Percentiles rank a stretch among this genome's conserved stretches.
Conservation (phyloP, 2,113 vertebrate genomes). For the Ascaphus truei region DNA sequence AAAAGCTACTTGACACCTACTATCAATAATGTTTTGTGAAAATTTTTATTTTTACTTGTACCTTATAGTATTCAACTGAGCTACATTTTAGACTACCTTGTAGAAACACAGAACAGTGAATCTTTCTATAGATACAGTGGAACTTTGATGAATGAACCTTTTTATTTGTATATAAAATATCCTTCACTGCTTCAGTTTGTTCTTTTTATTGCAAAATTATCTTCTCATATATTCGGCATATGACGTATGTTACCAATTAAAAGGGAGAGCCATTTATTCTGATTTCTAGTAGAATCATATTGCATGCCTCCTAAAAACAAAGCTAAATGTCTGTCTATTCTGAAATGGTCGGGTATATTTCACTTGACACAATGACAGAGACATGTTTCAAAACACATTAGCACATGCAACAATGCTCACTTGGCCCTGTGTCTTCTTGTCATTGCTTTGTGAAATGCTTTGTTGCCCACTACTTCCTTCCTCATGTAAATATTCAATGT, state of each 20-base stretch:
- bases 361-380: slow-evolving; percentile 16
- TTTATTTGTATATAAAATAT: slow-evolving; percentile 18
- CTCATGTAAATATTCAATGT: background rate
- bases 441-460: background rate
- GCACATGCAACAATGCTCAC: background rate
- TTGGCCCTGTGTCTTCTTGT: background rate
- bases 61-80: no score
- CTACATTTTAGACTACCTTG: no score
- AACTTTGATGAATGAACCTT: slow-evolving; percentile 26
- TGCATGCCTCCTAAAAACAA: background rate
- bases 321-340: background rate
- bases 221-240: slow-evolving; percentile 21
- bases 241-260: slow-evolving; percentile 6
- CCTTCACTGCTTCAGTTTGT: slow-evolving; percentile 1
- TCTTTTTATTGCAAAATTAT: background rate
- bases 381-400: slow-evolving; percentile 27
- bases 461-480: background rate
- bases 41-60: no score
- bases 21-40: no score
- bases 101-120: background rate
- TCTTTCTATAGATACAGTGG: background rate
- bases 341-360: rapidly evolving
- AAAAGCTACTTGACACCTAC: no score
- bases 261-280: slow-evolving; percentile 27
- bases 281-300: slow-evolving; percentile 26